Conservation (phyloP, 2,113 vertebrate genomes). For the Aptenodytes patagonicus region DNA sequence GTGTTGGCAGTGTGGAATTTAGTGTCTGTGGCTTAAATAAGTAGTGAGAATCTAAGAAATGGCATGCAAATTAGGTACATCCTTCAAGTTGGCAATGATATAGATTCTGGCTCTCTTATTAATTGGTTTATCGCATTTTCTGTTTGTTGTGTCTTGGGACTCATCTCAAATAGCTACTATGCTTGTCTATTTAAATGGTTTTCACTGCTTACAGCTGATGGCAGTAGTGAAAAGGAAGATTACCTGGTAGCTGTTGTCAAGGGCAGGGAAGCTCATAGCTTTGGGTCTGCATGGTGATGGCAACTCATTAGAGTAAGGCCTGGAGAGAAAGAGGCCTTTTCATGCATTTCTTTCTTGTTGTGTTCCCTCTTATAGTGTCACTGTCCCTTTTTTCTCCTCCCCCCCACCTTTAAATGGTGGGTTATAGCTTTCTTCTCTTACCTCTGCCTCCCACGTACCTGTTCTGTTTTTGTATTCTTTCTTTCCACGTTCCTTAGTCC, state of each 20-base stretch:
- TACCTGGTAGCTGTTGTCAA: not conserved
- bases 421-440: not conserved
- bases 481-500: not conserved
- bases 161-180: not conserved
- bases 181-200: not conserved
- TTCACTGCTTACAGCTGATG: not conserved
- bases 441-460: not conserved
- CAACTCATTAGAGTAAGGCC: not conserved
- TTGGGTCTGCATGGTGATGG: not conserved
- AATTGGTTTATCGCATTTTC: conserved; percentile 7
- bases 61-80: not conserved
- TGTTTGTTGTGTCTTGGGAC: not conserved
- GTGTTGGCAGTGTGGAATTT: not conserved
- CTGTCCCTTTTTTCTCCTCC: no score
- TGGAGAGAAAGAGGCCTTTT: not conserved
- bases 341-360: not conserved
- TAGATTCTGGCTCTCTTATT: not conserved
- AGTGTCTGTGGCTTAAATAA: not conserved
- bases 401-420: not conserved
- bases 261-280: not conserved
- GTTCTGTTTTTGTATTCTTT: not conserved
- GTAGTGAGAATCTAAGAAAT: not conserved
- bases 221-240: not conserved
- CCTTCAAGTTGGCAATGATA: not conserved
- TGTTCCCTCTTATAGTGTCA: not conserved